These are phyloP conservation scores for Excalfactoria chinensis DNA, from an alignment of 2,113 vertebrate species.

Conservation along the genomic window DNA sequence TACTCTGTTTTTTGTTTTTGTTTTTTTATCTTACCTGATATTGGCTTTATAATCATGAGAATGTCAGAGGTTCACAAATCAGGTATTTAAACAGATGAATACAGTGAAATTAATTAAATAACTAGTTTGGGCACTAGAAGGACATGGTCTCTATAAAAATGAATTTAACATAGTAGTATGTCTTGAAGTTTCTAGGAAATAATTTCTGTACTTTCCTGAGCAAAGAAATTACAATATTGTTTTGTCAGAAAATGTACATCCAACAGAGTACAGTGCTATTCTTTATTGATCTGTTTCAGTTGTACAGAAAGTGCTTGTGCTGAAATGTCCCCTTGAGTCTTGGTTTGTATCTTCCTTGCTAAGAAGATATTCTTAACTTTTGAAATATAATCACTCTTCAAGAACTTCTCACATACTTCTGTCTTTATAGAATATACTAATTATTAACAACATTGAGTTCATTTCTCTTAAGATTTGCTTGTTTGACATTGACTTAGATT, in stretches of 20 bases:
- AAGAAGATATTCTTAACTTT: background rate
- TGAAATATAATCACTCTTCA: background rate
- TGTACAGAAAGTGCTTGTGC: background rate
- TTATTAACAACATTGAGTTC: constrained; percentile 43
- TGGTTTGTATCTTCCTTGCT: background rate
- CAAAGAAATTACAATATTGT: background rate
- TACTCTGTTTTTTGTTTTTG: background rate
- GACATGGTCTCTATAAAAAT: background rate
- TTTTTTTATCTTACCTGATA: background rate
- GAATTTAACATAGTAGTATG: background rate
- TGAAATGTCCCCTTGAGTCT: background rate
- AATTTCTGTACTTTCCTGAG: background rate
- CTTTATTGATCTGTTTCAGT: background rate
- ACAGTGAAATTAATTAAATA: background rate
- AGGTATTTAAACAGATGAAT: background rate
- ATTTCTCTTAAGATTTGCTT: constrained; percentile 63
- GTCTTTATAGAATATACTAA: constrained; percentile 21
- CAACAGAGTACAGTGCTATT: background rate
- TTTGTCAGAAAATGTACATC: background rate
- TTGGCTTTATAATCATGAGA: background rate
- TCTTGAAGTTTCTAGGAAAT: background rate
- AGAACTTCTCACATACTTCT: background rate
- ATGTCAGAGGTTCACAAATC: background rate
- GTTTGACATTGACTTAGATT: constrained; percentile 57
- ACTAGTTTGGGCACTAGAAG: background rate